Conservation (phyloP, 2,888 invertebrate genomes). For the Mythimna ferrago region DNA sequence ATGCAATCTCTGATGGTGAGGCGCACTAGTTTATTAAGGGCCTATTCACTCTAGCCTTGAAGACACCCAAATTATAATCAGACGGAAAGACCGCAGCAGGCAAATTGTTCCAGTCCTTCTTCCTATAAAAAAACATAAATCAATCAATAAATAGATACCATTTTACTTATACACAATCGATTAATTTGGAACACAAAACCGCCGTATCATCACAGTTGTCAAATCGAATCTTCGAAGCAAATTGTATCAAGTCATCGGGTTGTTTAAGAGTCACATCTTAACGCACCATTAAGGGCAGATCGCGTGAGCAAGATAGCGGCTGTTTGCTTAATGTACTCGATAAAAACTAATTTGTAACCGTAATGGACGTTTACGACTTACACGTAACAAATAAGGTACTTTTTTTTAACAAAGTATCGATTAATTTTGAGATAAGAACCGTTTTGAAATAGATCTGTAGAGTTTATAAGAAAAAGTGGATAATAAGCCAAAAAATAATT, state of each 20-base stretch:
- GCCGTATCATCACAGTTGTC: conserved; percentile 64
- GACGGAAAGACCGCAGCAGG: no score
- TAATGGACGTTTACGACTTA: conserved; percentile 37
- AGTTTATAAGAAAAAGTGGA: neutral
- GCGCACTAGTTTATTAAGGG: no score
- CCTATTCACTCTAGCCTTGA: no score
- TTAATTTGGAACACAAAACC: conserved; percentile 53
- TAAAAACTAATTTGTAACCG: conserved; percentile 84
- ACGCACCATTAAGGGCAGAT: conserved; percentile 87
- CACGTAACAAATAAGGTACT: conserved; percentile 11
- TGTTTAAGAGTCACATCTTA: conserved; percentile 83
- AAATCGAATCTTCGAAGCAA: conserved; percentile 73
- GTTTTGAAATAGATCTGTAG: neutral
- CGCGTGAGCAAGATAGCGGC: conserved; percentile 84
- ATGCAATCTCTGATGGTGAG: no score
- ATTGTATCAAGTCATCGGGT: conserved; percentile 85
- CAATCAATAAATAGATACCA: neutral
- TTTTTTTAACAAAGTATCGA: conserved; percentile 12
- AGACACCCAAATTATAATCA: no score
- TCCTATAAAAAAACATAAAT: neutral
- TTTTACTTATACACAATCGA: conserved; percentile 10
- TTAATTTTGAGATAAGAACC: neutral
- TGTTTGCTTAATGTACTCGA: conserved; percentile 87
- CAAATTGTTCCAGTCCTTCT: no score
- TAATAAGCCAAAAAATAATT: neutral